phyloP scores from a whole-genome alignment of 2,113 vertebrate genomes.

The Boleophthalmus pectinirostris region DNA sequence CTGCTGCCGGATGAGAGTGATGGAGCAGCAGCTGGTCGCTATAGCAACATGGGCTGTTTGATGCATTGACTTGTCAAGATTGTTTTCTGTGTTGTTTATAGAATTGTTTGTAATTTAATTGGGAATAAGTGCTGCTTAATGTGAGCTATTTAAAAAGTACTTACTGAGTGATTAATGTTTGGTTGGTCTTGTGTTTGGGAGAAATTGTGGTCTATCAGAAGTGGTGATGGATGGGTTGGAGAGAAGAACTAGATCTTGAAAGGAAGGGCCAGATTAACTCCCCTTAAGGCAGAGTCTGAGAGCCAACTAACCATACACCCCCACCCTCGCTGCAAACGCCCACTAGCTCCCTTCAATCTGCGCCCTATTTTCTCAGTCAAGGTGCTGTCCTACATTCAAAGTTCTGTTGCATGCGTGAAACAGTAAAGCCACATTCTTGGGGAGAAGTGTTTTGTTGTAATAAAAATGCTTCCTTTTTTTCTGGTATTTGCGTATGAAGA shows the following conservation, averaged over 20 bases:
- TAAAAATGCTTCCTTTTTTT: neutral
- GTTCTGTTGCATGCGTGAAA: conserved; percentile 59
- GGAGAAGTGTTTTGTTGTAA: conserved; percentile 22
- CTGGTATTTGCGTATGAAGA: neutral
- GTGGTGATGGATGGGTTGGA: conserved; percentile 21
- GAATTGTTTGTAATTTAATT: conserved; percentile 7
- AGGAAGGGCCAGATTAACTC: conserved; percentile 33
- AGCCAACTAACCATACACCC: conserved; percentile 49
- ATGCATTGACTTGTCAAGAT: conserved; percentile 28
- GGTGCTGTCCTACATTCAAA: conserved; percentile 77
- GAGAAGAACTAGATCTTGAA: conserved; percentile 31
- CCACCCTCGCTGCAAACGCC: conserved; percentile 20
- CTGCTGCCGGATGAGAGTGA: conserved; percentile 14
- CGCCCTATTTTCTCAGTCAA: conserved; percentile 75
- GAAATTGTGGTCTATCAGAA: conserved; percentile 8
- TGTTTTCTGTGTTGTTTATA: conserved; percentile 25
- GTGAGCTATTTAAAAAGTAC: neutral
- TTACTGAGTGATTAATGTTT: neutral
- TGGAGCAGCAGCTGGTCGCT: conserved; percentile 45
- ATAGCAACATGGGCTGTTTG: conserved; percentile 51
- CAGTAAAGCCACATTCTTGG: conserved; percentile 25
- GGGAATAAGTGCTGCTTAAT: neutral
- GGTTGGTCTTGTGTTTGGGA: neutral
- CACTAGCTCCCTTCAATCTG: conserved; percentile 57
- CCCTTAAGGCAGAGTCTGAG: conserved; percentile 54